Base-by-base conservation (phyloP, 2,888 invertebrate genomes). In the Ormyrus rosae region DNA sequence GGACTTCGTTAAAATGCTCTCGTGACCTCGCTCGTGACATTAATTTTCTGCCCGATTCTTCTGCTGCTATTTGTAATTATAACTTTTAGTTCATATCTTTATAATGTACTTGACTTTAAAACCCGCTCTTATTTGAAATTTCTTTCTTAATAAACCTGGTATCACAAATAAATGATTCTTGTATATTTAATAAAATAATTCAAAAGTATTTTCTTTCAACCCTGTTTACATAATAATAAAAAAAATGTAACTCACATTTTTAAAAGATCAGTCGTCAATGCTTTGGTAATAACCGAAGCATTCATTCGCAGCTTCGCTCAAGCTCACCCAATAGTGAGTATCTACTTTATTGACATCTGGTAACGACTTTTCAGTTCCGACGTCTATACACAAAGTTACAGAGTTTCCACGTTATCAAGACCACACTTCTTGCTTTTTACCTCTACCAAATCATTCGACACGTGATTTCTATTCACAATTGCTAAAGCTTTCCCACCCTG, bases 331-430 rank as follows among this genome's bases (percentile, higher is more conserved):
- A 9, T 55, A 48, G n/a, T 19, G 48, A 63, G 46, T 64, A 64
- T 64, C 73, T 55, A 11, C 71, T 61, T 71, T 71, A 73, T 64
- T 73, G 64, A 64, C 64, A 48, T 53, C 64, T 55, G 63, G 48
- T 8, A 11, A 55, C 13, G 64, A 56, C 13, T 73, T 73, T 64
- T 48, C n/a, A 45, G 46, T 8, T 46, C n/a, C 53, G 45, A n/a
- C 64, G 50, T 13, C 0, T 34, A 0, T 34, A 13, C 51, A 34
- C 19, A 60, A 51, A 45, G 45, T 45, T 68, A 19, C 2, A 55
- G 34, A 34, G 4, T 34, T 34, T 34, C 34, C 34, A 34, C 34
- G 34, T 34, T 34, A 34, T 34, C 34, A 34, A 34, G 4, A 34
- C 34, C 34, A 34, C 34, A 34, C 34, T 34, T 34, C 34, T 34